These are phyloP conservation scores for Apoda limacodes DNA, from an alignment of 2,888 invertebrate species.

Conservation along the genomic window DNA sequence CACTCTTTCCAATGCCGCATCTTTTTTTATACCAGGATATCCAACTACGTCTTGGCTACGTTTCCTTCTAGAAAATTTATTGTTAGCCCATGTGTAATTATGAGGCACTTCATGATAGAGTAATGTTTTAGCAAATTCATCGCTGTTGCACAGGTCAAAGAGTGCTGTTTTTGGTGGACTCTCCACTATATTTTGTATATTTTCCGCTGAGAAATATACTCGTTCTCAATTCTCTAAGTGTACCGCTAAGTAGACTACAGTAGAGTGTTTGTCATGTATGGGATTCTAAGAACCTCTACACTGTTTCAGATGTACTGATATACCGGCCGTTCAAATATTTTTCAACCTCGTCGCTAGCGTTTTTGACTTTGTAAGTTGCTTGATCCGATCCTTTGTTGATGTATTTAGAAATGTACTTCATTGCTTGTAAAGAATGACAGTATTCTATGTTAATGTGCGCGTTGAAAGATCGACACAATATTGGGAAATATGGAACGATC, in stretches of 20 bases:
- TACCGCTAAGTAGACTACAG: constrained; percentile 13
- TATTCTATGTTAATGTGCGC: constrained; percentile 17
- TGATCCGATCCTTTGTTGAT: constrained; percentile 21
- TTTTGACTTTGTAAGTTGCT: constrained; percentile 16
- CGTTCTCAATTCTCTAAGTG: not conserved
- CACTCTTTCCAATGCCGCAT: too few relatives aligned
- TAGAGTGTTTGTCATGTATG: constrained; percentile 17
- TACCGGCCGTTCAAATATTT: constrained; percentile 18
- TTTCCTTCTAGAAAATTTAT: constrained; percentile 3
- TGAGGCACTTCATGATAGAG: constrained; percentile 27
- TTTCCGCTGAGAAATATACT: too few relatives aligned
- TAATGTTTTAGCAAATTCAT: constrained; percentile 32
- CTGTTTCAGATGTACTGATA: constrained; percentile 19
- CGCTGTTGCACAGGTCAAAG: constrained; percentile 29
- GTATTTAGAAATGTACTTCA: constrained; percentile 21
- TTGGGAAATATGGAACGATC: constrained; percentile 18
- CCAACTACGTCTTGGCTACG: too few relatives aligned
- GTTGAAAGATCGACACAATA: constrained; percentile 18
- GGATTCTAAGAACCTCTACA: constrained; percentile 18
- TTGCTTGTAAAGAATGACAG: constrained; percentile 18
- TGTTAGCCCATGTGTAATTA: constrained; percentile 25
- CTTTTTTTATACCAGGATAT: too few relatives aligned
- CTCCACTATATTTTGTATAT: constrained; percentile 21
- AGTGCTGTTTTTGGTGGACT: constrained; percentile 25
- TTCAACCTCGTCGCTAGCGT: constrained; percentile 13